Base-by-base conservation (phyloP, 2,888 invertebrate species). In the Polydrusus pterygomalis region DNA sequence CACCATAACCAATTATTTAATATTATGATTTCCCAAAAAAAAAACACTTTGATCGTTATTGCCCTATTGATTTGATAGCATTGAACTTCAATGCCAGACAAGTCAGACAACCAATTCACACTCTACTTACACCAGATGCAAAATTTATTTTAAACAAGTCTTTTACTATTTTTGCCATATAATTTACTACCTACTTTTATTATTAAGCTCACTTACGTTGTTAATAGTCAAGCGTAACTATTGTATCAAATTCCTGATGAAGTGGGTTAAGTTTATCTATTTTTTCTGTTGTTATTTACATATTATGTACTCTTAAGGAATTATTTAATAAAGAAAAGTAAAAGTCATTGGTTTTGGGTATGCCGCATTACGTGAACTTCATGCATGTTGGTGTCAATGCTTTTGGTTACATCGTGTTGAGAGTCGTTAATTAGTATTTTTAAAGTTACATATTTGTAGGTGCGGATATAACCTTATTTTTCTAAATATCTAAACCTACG, bases 181-280 rank as follows among this genome's bases (percentile, higher is more conserved):
- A 38, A 67, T 67, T 49, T 13, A 18, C 18, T 38, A n/a, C 0
- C 11, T 38, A 54, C 67, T 54, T 51, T 67, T 67, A 54, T 54
- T 67, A 17, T 11, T n/a, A 30, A 15, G 9, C 54, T 30, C n/a
- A 17, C 13, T 17, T 54, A 47, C 38, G 54, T 8, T 30, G n/a
- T n/a, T 17, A 18, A 54, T 54, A 67, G 38, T 67, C 54, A 54
- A 67, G 54, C 67, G 54, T 67, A 38, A 38, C 58, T 60, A 9
- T 17, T 60, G 56, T 60, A 67, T 67, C 17, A 67, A 54, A 67
- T 67, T 51, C 67, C 38, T 67, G 15, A 67, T 11, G 13, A 67
- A 67, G 13, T 51, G 18, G 67, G 67, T 67, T 67, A 67, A 67
- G 54, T 67, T 67, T 51, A 67, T 3, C 25, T 13, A 30, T 18